Evolutionary conservation across 2,113 vertebrate genomes (phyloP), one percentile per base, ranked within the genome.

Genomic region (Mus pahari): DNA sequence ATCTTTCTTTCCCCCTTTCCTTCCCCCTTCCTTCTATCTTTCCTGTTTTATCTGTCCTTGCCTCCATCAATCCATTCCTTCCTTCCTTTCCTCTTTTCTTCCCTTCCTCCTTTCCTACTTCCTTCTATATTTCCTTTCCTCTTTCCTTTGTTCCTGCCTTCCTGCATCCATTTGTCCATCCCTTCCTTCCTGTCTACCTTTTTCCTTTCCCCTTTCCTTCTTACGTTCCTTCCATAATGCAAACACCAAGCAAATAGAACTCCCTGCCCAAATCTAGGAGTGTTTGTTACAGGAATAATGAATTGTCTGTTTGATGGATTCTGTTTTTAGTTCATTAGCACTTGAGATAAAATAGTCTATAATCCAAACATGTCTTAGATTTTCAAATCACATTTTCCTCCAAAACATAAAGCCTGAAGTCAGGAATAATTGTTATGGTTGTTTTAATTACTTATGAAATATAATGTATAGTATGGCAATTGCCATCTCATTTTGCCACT

Each of bases 381-480:
- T 79, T 94, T 94, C 95, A 71, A 73, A 24, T 22, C 19, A 39
- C 79, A 36, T 89, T 94, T 68, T n/a, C 50, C 17, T 19, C 66
- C 4, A 78, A 86, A n/a, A 24, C 62, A 31, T 90, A 70, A 10
- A n/a, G 1, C 42, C 60, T 88, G 83, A 88, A 68, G 60, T 73
- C 60, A 66, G 66, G 33, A 7, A 2, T 5, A 82, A 1, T 8
- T 26, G 20, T 74, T 13, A 73, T 8, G 0, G 12, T 75, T 82
- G 75, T 53, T 50, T 71, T n/a, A 78, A 42, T 33, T 36, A 28
- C 8, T 92, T 95, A 62, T 92, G 48, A 89, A 95, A 71, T 81
- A 55, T 8, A 81, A 58, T 31, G 20, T 78, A 9, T n/a, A 55
- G 64, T 60, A 53, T 81, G 71, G 68, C 78, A 91, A 53, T 20